phyloP scores from a whole-genome alignment of 2,888 invertebrate species.

The Trachelus iudaicus region DNA sequence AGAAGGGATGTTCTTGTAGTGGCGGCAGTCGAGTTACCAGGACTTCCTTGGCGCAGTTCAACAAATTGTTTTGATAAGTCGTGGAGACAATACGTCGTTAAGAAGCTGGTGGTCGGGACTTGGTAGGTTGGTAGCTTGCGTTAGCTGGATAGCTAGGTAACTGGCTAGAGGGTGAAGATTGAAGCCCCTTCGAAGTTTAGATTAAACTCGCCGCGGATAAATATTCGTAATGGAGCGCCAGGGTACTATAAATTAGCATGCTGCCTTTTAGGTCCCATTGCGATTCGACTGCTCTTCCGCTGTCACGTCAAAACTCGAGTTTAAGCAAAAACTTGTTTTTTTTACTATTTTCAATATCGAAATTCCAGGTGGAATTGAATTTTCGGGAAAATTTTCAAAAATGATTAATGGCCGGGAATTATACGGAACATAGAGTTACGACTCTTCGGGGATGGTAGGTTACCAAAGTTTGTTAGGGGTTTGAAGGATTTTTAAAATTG shows the following conservation, averaged over 20 bases:
- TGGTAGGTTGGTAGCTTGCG: slow-evolving; percentile 15
- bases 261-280: slow-evolving; percentile 46
- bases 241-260: slow-evolving; percentile 67
- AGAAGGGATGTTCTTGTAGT: neutral
- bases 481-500: neutral
- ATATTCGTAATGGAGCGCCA: slow-evolving; percentile 67
- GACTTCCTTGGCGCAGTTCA: slow-evolving; percentile 34
- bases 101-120: slow-evolving; percentile 46
- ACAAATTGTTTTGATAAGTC: slow-evolving; percentile 64
- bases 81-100: slow-evolving; percentile 64
- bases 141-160: slow-evolving; percentile 2
- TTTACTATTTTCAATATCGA: neutral
- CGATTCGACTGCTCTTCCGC: slow-evolving; percentile 10
- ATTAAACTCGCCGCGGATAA: slow-evolving; percentile 66
- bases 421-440: neutral
- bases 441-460: neutral
- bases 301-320: neutral
- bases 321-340: neutral
- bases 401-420: neutral
- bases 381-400: neutral
- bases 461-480: neutral
- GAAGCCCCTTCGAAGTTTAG: slow-evolving; percentile 64
- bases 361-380: neutral
- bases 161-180: slow-evolving; percentile 28
- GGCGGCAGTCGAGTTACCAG: slow-evolving; percentile 18